phyloP scores from a whole-genome alignment of 1,140 invertebrate species.

The Drosophila arawakana region DNA sequence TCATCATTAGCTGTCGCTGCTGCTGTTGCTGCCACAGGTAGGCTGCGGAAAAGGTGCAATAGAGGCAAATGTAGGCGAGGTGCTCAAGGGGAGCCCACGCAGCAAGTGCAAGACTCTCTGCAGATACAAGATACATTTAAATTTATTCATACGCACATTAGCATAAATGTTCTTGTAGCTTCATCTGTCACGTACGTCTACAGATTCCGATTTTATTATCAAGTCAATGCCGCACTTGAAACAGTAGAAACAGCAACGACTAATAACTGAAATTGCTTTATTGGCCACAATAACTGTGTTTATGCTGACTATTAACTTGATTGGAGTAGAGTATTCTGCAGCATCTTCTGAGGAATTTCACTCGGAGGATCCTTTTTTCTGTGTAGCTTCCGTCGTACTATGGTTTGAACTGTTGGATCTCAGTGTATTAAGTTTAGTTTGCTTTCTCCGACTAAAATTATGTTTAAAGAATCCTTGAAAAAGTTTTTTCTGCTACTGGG shows the following conservation, averaged over 20 bases:
- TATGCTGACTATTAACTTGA: no score
- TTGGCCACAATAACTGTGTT: not conserved
- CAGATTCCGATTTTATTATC: slow-evolving; percentile 14
- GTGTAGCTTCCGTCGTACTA: no score
- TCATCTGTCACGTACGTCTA: slow-evolving; percentile 24
- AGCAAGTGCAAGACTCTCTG: slow-evolving; percentile 44
- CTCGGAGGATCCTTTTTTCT: no score
- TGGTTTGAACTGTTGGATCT: no score
- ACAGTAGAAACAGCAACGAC: no score
- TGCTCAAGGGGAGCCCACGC: slow-evolving; percentile 54
- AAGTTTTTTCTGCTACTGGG: no score
- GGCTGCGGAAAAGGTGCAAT: slow-evolving; percentile 70
- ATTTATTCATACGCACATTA: not conserved
- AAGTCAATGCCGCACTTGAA: no score
- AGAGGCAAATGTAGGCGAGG: slow-evolving; percentile 54
- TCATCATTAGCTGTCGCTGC: slow-evolving; percentile 71
- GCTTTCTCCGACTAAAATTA: no score
- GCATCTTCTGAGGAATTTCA: no score
- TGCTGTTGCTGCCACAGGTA: slow-evolving; percentile 24
- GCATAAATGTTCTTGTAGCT: not conserved
- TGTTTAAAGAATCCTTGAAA: no score
- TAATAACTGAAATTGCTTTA: slow-evolving; percentile 2
- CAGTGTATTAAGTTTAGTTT: no score
- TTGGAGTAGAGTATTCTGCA: no score
- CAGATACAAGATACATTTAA: slow-evolving; percentile 20